A percentile compares a stretch with the other conserved stretches of the same genome.
Evolutionary conservation across 2,797 vertebrate species (phyloP).

Genomic region (Agapornis canus): DNA sequence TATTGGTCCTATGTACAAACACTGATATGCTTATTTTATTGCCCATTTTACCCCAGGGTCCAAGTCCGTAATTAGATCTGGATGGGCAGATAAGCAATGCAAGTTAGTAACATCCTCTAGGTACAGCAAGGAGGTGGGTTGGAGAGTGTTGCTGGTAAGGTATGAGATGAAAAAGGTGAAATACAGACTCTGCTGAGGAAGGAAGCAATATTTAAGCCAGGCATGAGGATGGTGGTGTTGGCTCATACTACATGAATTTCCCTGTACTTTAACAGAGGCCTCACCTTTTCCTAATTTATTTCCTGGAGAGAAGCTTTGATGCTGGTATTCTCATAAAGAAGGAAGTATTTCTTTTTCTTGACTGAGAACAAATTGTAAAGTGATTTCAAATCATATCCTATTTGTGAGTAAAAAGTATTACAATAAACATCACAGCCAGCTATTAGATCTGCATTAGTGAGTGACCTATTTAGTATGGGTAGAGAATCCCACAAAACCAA

Average conservation of each 20-base stretch:
- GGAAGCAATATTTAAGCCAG: neutral
- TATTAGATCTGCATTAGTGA: neutral
- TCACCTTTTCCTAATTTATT: neutral
- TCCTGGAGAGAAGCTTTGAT: slow-evolving; percentile 1
- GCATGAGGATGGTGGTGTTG: neutral
- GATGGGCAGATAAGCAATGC: neutral
- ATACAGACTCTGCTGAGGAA: neutral
- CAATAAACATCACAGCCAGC: neutral
- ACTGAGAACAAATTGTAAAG: neutral
- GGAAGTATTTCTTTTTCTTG: neutral
- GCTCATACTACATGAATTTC: neutral
- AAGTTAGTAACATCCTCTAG: neutral
- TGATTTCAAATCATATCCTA: neutral
- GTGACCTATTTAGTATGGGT: neutral
- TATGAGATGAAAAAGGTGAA: neutral
- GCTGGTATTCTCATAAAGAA: neutral
- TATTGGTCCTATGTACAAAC: neutral
- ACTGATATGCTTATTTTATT: neutral
- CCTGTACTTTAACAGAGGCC: neutral
- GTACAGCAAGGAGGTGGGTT: neutral
- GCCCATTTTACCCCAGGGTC: neutral
- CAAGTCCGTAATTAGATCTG: neutral
- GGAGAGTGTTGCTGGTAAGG: neutral
- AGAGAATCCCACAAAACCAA: neutral
- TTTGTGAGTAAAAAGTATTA: neutral